Base-by-base conservation (phyloP, 2,797 vertebrate genomes). In the Halcyon chelicuti region DNA sequence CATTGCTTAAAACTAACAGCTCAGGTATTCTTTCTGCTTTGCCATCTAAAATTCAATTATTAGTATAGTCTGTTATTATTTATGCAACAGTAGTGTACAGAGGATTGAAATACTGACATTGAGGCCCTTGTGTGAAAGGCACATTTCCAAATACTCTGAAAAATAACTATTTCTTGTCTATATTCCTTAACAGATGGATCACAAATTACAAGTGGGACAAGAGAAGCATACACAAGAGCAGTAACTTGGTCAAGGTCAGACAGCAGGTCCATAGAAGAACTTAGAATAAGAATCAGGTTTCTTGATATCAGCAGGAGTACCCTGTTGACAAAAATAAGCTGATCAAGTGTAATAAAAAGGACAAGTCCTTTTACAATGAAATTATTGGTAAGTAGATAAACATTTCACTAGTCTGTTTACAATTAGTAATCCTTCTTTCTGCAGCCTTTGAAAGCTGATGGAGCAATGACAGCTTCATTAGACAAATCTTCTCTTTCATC, bases 31-130 rank as follows among this genome's bases (percentile, higher is more conserved):
- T 25, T 74, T 84, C 39, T 55, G 46, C 31, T 89, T 28, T 84
- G 90, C 46, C 37, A 81, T 46, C 39, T 74, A 89, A 60, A 88
- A 72, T 83, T 81, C 61, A 54, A 57, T 90, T 88, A n/a, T 81
- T 78, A 44, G 15, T 68, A 14, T 3, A 37, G 5, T n/a, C 12
- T 33, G 46, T 68, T 91, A 86, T 66, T 94, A 33, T 63, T 60
- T 94, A 63, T 57, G 35, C 9, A 83, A 66, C 4, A 39, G 35
- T 17, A 73, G 23, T 7, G 20, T 18, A 52, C 46, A 81, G 5
- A 52, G 37, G 31, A 83, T 2, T 72, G 40, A 85, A 94, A 66
- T 35, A 67, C 7, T 60, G 23, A 46, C 28, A 23, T 3, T 66
- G 49, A 61, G 29, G 29, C 7, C 46, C 8, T 66, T 37, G 7